Conservation (phyloP, 1,140 invertebrate species). For the Drosophila mojavensis region DNA sequence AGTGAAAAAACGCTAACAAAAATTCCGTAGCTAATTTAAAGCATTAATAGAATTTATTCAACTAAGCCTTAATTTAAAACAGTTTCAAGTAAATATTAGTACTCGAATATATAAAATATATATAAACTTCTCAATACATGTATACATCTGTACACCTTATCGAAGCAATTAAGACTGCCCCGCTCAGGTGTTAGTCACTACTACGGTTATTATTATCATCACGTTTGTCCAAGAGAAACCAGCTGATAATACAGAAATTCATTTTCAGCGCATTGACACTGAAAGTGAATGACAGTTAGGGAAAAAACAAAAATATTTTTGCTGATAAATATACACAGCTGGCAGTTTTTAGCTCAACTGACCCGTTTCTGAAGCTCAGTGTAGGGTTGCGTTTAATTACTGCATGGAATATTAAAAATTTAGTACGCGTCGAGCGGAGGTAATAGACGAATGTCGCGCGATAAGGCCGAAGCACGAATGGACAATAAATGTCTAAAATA, state of each 20-base stretch:
- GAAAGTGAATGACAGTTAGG: slow-evolving; percentile 34
- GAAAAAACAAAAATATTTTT: slow-evolving; percentile 11
- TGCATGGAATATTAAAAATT: slow-evolving; percentile 30
- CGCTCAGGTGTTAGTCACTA: not conserved
- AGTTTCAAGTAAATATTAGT: too few species aligned
- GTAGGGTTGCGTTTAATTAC: slow-evolving; percentile 43
- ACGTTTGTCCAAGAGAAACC: slow-evolving; percentile 14
- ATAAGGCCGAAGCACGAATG: slow-evolving; percentile 33
- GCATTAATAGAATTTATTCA: too few species aligned
- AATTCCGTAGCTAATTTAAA: too few species aligned
- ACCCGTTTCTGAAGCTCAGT: slow-evolving; percentile 35
- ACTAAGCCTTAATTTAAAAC: too few species aligned
- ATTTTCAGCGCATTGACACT: slow-evolving; percentile 34
- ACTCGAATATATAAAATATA: too few species aligned
- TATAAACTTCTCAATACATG: too few species aligned
- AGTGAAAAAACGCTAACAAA: too few species aligned
- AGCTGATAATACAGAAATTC: slow-evolving; percentile 47
- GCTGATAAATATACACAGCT: slow-evolving; percentile 33
- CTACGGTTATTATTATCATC: not conserved
- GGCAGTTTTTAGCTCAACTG: slow-evolving; percentile 24
- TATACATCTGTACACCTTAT: not conserved
- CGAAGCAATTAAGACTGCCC: not conserved
- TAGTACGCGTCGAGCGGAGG: slow-evolving; percentile 28
- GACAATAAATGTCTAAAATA: slow-evolving; percentile 11
- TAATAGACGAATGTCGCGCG: slow-evolving; percentile 34